A percentile compares a stretch with the other conserved stretches of the same genome.
phyloP scores from a whole-genome alignment of 2,888 invertebrate species.

The Drosophila kanekoi region DNA sequence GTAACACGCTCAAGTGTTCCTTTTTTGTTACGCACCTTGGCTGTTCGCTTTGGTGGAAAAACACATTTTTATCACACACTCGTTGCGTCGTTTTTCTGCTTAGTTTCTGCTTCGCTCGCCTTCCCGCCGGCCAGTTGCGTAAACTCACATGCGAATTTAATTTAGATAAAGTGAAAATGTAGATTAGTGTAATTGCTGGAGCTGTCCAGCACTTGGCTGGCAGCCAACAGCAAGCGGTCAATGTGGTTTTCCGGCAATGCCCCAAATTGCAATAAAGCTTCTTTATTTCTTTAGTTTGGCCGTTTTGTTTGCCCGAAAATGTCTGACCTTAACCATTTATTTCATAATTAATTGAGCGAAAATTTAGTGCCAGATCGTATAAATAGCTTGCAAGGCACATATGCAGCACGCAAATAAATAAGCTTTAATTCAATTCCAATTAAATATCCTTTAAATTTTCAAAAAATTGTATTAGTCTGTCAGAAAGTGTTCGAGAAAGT shows the following conservation, averaged over 20 bases:
- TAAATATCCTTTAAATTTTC: too few species aligned
- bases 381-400: too few species aligned
- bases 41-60: conserved; percentile 55
- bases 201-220: conserved; percentile 27
- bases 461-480: too few species aligned
- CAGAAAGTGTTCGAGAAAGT: too few species aligned
- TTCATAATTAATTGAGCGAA: conserved; percentile 7
- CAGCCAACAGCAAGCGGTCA: conserved; percentile 8
- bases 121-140: conserved; percentile 40
- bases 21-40: conserved; percentile 70
- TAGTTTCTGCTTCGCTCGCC: conserved; percentile 2
- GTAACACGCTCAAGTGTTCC: conserved; percentile 70
- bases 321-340: not conserved
- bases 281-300: conserved; percentile 30
- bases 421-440: too few species aligned
- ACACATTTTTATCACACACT: conserved; percentile 38
- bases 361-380: not conserved
- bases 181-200: conserved; percentile 71
- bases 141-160: conserved; percentile 64
- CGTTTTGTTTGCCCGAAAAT: not conserved
- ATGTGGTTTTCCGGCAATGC: conserved; percentile 10
- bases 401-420: too few species aligned
- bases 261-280: conserved; percentile 48
- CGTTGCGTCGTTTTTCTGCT: conserved; percentile 7
- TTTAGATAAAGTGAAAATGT: conserved; percentile 68